These are phyloP conservation scores for Gephyroberyx darwinii DNA, from an alignment of 2,797 vertebrate genomes.

Conservation along the genomic window DNA sequence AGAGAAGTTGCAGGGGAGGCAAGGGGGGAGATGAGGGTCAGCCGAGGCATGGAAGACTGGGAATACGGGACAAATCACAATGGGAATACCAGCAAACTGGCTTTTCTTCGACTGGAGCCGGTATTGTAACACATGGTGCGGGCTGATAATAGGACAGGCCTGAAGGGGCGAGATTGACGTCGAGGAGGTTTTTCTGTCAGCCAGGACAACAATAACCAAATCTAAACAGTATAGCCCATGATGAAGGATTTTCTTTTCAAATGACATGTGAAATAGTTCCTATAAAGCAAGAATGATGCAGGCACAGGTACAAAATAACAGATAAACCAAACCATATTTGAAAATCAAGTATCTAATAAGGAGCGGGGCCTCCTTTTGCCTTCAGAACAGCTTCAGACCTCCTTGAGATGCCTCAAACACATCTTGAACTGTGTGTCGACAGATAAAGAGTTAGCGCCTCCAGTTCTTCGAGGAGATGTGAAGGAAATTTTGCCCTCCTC, in stretches of 20 bases:
- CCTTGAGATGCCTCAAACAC: no score
- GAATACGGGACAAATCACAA: constrained; percentile 52
- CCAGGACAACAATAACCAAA: constrained; percentile 12
- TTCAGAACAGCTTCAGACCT: no score
- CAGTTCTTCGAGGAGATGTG: no score
- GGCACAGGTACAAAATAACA: neutral
- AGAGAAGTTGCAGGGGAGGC: constrained; percentile 25
- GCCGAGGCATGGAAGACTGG: constrained; percentile 36
- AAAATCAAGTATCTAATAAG: neutral
- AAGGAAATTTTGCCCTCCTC: no score
- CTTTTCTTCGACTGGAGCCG: constrained; percentile 34
- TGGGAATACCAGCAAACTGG: constrained; percentile 56
- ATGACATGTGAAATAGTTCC: constrained; percentile 31
- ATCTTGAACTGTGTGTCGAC: no score
- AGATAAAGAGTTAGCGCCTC: no score
- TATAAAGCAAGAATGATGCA: neutral
- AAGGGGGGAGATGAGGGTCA: constrained; percentile 54
- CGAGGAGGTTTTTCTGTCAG: neutral
- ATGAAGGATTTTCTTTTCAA: constrained; percentile 35
- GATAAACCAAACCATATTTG: constrained; percentile 2
- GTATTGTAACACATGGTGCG: constrained; percentile 1
- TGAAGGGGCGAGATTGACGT: constrained; percentile 12
- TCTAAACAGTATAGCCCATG: neutral
- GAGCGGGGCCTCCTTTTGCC: neutral
- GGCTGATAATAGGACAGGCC: neutral